Evolutionary conservation across 2,797 vertebrate genomes (phyloP).

Genomic region (Hypotaenidia okinawae): DNA sequence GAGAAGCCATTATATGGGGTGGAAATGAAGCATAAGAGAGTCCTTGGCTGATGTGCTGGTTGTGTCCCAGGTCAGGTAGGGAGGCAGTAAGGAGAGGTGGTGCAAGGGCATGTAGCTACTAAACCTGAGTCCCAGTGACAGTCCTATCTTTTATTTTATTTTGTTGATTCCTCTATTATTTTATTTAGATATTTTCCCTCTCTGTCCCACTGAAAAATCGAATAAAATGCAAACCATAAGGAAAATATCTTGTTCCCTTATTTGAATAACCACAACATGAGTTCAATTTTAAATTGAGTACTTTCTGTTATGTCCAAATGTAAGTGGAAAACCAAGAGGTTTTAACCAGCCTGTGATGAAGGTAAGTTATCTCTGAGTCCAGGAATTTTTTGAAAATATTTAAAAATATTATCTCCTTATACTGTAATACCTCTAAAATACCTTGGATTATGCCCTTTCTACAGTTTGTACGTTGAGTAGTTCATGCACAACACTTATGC

Average conservation of each 20-base stretch:
- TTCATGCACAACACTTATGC: not conserved
- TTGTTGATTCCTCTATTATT: not conserved
- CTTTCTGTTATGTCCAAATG: not conserved
- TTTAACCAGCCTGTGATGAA: not conserved
- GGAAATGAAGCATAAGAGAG: not conserved
- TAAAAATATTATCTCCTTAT: not conserved
- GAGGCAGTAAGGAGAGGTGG: rapidly evolving
- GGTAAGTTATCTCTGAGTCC: not conserved
- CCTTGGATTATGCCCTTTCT: not conserved
- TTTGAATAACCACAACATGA: not conserved
- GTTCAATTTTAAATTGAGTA: not conserved
- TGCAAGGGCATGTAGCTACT: rapidly evolving
- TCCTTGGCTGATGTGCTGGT: not conserved
- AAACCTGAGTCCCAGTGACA: rapidly evolving
- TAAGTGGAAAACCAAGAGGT: not conserved
- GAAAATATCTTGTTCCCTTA: not conserved
- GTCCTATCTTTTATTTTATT: not conserved
- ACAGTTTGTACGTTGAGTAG: not conserved
- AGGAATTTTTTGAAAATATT: not conserved
- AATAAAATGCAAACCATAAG: not conserved
- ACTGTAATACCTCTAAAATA: not conserved
- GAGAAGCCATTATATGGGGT: not conserved
- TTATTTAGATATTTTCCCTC: not conserved
- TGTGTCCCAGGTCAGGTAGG: not conserved
- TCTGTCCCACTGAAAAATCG: not conserved